Evolutionary conservation across 2,797 vertebrate species (phyloP).

Genomic region (Amphiprion clarkii): DNA sequence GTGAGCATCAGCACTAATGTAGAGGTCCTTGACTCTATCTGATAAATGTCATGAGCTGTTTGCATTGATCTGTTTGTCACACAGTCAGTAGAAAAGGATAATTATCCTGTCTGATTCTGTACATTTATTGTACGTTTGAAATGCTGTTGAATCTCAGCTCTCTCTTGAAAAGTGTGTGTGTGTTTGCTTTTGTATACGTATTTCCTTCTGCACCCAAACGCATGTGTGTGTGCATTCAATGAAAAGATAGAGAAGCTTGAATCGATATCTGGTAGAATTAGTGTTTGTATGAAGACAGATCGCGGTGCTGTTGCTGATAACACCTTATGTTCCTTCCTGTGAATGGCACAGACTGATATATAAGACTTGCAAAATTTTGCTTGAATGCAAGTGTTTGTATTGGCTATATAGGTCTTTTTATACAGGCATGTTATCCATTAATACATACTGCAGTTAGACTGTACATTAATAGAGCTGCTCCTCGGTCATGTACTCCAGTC

Average conservation of each 20-base stretch:
- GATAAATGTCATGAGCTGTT: slow-evolving; percentile 83
- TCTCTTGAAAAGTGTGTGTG: background rate
- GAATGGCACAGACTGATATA: slow-evolving; percentile 3
- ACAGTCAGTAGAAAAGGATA: slow-evolving; percentile 48
- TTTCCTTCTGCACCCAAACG: slow-evolving; percentile 12
- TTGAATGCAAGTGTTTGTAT: slow-evolving; percentile 3
- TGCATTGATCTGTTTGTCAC: slow-evolving; percentile 81
- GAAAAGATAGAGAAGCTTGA: background rate
- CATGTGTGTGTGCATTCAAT: background rate
- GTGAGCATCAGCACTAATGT: slow-evolving; percentile 74
- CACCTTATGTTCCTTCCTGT: background rate
- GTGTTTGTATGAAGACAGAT: background rate
- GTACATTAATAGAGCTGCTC: slow-evolving; percentile 34
- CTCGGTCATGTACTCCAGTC: slow-evolving; percentile 30
- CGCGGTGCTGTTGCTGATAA: background rate
- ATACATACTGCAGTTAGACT: slow-evolving; percentile 33
- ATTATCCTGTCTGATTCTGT: slow-evolving; percentile 47
- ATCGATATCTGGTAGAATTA: slow-evolving; percentile 20
- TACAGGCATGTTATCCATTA: background rate
- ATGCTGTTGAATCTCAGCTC: slow-evolving; percentile 11
- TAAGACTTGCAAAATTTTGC: slow-evolving; percentile 30
- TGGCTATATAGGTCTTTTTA: background rate
- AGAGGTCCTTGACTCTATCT: slow-evolving; percentile 77
- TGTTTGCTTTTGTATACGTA: background rate
- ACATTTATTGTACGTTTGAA: slow-evolving; percentile 33